These are phyloP conservation scores for Microcebus griseorufus DNA, from an alignment of 2,113 vertebrate species.

Conservation along the genomic window DNA sequence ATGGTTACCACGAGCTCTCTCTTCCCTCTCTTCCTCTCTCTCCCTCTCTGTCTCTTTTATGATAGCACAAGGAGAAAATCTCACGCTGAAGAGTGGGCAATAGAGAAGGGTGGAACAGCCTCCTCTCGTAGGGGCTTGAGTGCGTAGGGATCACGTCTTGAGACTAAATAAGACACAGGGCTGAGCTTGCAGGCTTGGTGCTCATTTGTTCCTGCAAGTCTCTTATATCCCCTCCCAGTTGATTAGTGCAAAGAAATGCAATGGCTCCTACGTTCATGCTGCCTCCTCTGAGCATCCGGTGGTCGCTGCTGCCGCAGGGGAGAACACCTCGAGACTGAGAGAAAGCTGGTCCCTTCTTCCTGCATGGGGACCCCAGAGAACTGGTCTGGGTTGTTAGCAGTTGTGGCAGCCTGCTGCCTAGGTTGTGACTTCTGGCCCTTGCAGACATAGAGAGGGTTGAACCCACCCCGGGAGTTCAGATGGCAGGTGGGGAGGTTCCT, in stretches of 20 bases:
- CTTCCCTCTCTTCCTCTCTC: too few relatives aligned
- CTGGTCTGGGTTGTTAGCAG: not conserved
- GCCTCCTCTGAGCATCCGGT: not conserved
- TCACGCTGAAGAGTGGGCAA: not conserved
- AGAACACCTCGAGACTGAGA: not conserved
- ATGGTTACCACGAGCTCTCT: not conserved
- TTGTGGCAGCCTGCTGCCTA: not conserved
- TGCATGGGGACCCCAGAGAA: not conserved
- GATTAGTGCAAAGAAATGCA: not conserved
- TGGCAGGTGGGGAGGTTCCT: not conserved
- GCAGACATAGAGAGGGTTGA: too few relatives aligned
- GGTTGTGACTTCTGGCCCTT: not conserved
- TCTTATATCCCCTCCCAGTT: fast-evolving
- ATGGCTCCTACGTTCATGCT: fast-evolving
- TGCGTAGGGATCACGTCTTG: not conserved
- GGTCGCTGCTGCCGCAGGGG: not conserved
- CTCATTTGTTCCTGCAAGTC: too few relatives aligned
- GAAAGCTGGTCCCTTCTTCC: not conserved
- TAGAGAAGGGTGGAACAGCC: fast-evolving
- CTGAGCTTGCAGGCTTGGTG: not conserved
- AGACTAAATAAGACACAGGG: not conserved
- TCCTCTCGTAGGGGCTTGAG: not conserved
- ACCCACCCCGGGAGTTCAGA: too few relatives aligned
- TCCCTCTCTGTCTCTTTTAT: not conserved
- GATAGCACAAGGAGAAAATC: not conserved